phyloP scores from a whole-genome alignment of 1,140 invertebrate genomes.

The Bombus sibiricus region DNA sequence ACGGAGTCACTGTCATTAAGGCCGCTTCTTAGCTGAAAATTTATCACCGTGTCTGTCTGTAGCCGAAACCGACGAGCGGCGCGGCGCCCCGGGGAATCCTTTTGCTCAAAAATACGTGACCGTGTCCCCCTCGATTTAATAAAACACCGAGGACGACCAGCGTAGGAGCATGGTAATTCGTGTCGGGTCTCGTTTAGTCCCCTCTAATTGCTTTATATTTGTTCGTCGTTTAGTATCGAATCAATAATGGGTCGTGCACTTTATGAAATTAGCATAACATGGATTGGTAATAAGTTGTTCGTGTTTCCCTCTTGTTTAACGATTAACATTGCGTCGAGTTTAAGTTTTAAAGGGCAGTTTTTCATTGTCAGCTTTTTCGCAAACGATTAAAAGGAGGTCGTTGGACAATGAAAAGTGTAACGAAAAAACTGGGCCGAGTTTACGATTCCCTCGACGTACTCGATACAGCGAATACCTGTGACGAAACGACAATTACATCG shows the following conservation, averaged over 20 bases:
- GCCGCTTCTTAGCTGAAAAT: conserved; percentile 44
- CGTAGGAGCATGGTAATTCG: neutral
- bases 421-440: conserved; percentile 24
- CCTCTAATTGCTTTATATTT: neutral
- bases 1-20: conserved; percentile 16
- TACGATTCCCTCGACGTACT: neutral
- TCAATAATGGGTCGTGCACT: neutral
- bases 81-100: neutral
- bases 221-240: neutral
- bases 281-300: neutral
- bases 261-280: neutral
- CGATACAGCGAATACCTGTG: neutral
- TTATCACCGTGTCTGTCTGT: conserved; percentile 3
- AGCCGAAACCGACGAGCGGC: neutral
- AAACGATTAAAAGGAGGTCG: neutral
- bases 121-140: neutral
- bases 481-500: neutral
- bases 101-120: conserved; percentile 21
- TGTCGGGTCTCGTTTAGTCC: neutral
- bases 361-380: no score
- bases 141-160: neutral
- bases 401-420: neutral
- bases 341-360: no score
- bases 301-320: no score
- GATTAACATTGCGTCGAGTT: no score